A percentile compares a stretch with the other conserved stretches of the same genome.
Conservation (phyloP, 64 coral and sea anemone genomes). For the Astreopora myriophthalma region DNA sequence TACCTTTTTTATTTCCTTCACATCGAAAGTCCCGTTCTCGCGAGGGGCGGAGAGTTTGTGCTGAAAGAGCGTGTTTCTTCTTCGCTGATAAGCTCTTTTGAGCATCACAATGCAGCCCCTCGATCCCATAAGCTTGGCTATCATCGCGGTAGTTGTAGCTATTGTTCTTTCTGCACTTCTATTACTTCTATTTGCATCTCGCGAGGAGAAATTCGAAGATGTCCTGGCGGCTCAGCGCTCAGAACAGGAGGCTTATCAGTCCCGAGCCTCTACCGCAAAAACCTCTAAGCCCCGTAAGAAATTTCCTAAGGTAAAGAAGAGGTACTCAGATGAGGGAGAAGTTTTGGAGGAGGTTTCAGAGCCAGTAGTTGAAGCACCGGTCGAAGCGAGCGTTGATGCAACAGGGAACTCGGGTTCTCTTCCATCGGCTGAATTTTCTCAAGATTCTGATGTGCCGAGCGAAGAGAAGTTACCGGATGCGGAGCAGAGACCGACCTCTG, state of each 20-base stretch:
- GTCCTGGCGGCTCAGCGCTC: constrained; percentile 48
- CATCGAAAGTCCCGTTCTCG: too few species aligned
- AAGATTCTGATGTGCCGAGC: not conserved
- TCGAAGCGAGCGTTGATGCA: not conserved
- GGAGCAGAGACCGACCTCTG: constrained; percentile 41
- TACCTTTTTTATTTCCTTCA: not conserved
- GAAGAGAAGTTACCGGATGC: not conserved
- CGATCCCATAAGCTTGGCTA: constrained; percentile 52
- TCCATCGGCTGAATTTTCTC: not conserved
- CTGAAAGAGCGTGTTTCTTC: not conserved
- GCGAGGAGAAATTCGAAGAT: constrained; percentile 72
- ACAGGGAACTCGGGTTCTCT: not conserved
- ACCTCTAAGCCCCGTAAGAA: constrained; percentile 36
- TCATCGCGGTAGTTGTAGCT: constrained; percentile 23
- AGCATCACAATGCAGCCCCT: constrained; percentile 28
- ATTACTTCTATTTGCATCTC: constrained; percentile 41
- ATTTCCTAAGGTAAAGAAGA: constrained; percentile 29
- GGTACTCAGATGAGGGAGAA: constrained; percentile 67
- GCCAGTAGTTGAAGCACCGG: not conserved
- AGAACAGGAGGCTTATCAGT: constrained; percentile 30
- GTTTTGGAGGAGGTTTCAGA: not conserved
- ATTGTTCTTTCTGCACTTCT: constrained; percentile 53
- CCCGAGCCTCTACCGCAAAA: constrained; percentile 40
- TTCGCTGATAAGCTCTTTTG: constrained; percentile 11
- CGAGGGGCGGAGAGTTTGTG: not conserved